Percentiles rank a stretch among this genome's conserved stretches.
Conservation (phyloP, 2,888 invertebrate genomes). For the Lordiphosa fenestrarum region DNA sequence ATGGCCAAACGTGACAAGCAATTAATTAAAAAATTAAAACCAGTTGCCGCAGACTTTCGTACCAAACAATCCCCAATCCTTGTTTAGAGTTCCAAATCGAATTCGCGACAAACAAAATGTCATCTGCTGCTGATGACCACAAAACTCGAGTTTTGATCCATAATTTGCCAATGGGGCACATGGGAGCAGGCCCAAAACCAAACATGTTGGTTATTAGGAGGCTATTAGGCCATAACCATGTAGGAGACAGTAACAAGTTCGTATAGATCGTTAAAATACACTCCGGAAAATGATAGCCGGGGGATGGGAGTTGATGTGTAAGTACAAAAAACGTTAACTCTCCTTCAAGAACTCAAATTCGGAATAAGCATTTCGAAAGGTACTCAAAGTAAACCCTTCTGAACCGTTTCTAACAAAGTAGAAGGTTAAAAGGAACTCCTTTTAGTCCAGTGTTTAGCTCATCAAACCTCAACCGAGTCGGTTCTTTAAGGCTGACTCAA, state of each 20-base stretch:
- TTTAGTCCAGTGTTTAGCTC: no score
- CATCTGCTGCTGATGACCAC: conserved; percentile 13
- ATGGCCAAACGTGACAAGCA: conserved; percentile 64
- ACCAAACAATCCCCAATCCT: conserved; percentile 23
- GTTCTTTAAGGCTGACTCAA: no score
- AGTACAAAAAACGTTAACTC: no score
- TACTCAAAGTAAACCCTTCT: no score
- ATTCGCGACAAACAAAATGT: conserved; percentile 16
- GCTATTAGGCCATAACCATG: conserved; percentile 67
- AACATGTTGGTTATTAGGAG: conserved; percentile 56
- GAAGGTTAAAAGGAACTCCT: no score
- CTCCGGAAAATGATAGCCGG: no score
- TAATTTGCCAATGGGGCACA: conserved; percentile 71
- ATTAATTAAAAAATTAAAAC: conserved; percentile 69
- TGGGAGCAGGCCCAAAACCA: conserved; percentile 61
- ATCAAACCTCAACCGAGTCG: no score
- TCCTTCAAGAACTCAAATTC: no score
- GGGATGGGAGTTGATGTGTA: no score
- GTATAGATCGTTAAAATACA: conserved; percentile 52
- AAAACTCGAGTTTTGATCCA: conserved; percentile 18
- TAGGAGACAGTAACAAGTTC: conserved; percentile 32
- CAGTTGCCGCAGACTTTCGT: background rate
- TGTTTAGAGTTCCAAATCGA: conserved; percentile 20
- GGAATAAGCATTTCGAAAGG: no score
- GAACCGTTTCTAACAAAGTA: no score